Conservation (phyloP, 1,140 invertebrate species). For the Cyrtorhinus lividipennis region DNA sequence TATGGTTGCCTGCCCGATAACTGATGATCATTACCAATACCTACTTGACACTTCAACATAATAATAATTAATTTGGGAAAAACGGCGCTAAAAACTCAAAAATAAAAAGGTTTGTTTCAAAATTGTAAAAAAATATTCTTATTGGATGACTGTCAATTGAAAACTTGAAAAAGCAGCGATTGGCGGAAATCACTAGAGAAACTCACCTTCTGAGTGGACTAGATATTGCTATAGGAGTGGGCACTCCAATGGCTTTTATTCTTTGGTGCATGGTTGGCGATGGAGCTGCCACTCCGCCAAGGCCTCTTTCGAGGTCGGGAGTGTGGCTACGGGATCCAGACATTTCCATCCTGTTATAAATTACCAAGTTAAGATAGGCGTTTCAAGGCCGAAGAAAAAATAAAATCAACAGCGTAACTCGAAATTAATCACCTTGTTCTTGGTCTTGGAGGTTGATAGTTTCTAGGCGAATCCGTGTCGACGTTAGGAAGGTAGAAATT, state of each 20-base stretch:
- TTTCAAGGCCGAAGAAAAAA: conserved; percentile 9
- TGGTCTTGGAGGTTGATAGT: conserved; percentile 51
- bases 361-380: no score
- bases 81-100: no score
- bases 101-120: no score
- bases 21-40: no score
- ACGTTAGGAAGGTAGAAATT: conserved; percentile 76
- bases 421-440: conserved; percentile 40
- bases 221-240: conserved; percentile 70
- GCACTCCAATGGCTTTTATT: conserved; percentile 74
- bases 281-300: conserved; percentile 35
- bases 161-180: neutral
- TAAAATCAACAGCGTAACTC: neutral
- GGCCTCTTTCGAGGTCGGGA: conserved; percentile 44
- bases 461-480: conserved; percentile 40
- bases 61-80: no score
- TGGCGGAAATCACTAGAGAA: neutral
- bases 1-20: no score
- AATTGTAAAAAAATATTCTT: neutral
- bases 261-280: conserved; percentile 78
- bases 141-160: neutral
- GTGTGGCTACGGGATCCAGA: conserved; percentile 51
- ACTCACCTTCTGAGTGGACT: conserved; percentile 65
- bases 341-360: conserved; percentile 33
- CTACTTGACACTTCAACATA: no score